Evolutionary conservation across 2,113 vertebrate species (phyloP).

Genomic region (Pangasianodon hypophthalmus): DNA sequence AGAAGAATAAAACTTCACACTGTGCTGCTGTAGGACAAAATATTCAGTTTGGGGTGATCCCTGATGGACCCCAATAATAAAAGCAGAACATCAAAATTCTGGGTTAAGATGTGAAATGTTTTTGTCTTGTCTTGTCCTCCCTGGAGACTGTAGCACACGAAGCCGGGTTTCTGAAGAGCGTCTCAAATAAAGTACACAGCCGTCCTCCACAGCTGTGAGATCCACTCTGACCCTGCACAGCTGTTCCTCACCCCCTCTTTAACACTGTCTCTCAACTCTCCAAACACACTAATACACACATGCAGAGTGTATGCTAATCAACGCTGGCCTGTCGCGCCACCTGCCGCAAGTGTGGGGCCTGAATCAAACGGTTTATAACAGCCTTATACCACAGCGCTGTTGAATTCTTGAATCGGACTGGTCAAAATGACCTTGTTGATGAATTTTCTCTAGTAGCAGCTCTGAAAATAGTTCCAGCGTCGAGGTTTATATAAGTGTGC

Average conservation of each 20-base stretch:
- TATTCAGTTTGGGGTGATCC: not conserved
- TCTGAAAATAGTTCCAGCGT: not conserved
- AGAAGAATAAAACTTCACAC: not conserved
- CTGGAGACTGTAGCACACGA: constrained; percentile 2
- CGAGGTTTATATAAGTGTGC: not conserved
- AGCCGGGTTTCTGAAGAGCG: not conserved
- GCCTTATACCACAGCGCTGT: not conserved
- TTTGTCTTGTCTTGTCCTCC: constrained; percentile 29
- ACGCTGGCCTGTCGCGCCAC: not conserved
- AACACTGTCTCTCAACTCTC: not conserved
- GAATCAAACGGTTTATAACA: not conserved
- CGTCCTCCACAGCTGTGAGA: constrained; percentile 49
- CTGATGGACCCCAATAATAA: not conserved
- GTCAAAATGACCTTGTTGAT: not conserved
- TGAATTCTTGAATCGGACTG: not conserved
- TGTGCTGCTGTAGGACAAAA: not conserved
- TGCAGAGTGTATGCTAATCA: not conserved
- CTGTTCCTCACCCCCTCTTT: constrained; percentile 24
- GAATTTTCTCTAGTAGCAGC: not conserved
- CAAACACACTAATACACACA: not conserved
- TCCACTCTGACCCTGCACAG: constrained; percentile 35
- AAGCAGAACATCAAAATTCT: not conserved
- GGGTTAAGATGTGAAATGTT: constrained; percentile 12
- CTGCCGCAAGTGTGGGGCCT: not conserved
- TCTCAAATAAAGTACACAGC: not conserved